Evolutionary conservation across 2,113 vertebrate genomes (phyloP), one percentile per base, ranked within the genome.

Genomic region (Coregonus clupeaformis): DNA sequence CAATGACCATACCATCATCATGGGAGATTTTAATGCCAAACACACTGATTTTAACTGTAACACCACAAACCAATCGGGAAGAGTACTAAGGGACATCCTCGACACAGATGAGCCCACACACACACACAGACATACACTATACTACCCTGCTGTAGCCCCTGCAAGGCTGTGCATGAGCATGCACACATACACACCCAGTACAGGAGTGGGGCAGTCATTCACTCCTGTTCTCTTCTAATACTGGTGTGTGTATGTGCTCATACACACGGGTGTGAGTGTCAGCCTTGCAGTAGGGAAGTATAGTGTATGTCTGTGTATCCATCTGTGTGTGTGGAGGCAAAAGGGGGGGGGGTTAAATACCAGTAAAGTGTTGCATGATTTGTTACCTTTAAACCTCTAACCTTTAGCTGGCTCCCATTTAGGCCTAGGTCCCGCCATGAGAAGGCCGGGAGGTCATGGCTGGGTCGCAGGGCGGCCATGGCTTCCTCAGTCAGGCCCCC

Each of bases 401-500:
- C 91, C 92, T 87, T 90, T 81, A 88, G 86, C 89, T 83, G 63
- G 88, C 89, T 91, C 86, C 83, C 87, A 87, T 89, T 85, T 76
- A 86, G 86, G 86, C 87, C 90, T 90, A 88, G 86, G 90, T 93
- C 89, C 89, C 77, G 80, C 80, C 82, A 81, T 71, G 84, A 88
- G 92, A 91, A 90, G 91, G 88, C 91, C 82, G 82, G 77, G 82
- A 79, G 93, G 94, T 95, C 93, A 94, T 75, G 42, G 75, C 79
- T 84, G 90, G 94, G 92, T 95, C 90, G 81, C 84, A 80, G 86
- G 85, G 90, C 93, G 89, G 89, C 93, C 90, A 82, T 89, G 93
- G 85, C 92, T 93, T 92, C 89, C 91, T 91, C 80, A 80, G 84
- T 76, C 79, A 78, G 80, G 24, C 77, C 84, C 80, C 85, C 87